Conservation (phyloP, 2,797 vertebrate species). For the Sebastes diaconus region DNA sequence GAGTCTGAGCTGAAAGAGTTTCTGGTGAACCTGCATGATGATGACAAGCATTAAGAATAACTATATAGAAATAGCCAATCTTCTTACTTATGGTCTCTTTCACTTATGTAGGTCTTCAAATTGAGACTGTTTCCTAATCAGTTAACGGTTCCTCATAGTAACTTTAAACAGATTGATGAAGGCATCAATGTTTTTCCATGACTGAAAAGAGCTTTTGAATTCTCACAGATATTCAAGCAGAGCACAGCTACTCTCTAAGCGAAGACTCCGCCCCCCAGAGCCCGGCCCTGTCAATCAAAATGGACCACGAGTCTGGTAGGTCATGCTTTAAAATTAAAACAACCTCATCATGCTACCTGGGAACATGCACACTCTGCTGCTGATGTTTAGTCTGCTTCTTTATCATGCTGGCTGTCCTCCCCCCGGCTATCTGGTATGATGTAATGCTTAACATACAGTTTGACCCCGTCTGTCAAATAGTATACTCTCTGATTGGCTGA, state of each 20-base stretch:
- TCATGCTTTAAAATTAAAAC: not conserved
- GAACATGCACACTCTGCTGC: not conserved
- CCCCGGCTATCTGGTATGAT: slow-evolving; percentile 4
- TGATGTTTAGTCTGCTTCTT: slow-evolving; percentile 30
- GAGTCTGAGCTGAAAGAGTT: no score
- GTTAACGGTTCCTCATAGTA: not conserved
- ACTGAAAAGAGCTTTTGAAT: slow-evolving; percentile 50
- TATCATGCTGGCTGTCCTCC: not conserved
- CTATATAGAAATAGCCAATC: no score
- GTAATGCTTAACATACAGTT: not conserved
- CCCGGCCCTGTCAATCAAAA: slow-evolving; percentile 93
- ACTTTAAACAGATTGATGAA: not conserved
- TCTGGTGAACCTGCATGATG: no score
- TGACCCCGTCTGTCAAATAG: not conserved
- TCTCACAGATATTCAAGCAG: slow-evolving; percentile 92
- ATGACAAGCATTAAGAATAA: no score
- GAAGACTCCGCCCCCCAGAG: slow-evolving; percentile 98
- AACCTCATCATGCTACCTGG: not conserved
- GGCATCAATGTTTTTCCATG: slow-evolving; percentile 13
- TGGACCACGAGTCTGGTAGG: slow-evolving; percentile 91
- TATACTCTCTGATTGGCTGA: slow-evolving; percentile 8
- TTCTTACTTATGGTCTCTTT: no score
- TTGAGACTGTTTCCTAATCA: no score
- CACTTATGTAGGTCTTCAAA: no score
- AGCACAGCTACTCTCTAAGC: slow-evolving; percentile 98